These are phyloP conservation scores for Nilaparvata lugens DNA, from an alignment of 1,140 invertebrate genomes.

Conservation along the genomic window DNA sequence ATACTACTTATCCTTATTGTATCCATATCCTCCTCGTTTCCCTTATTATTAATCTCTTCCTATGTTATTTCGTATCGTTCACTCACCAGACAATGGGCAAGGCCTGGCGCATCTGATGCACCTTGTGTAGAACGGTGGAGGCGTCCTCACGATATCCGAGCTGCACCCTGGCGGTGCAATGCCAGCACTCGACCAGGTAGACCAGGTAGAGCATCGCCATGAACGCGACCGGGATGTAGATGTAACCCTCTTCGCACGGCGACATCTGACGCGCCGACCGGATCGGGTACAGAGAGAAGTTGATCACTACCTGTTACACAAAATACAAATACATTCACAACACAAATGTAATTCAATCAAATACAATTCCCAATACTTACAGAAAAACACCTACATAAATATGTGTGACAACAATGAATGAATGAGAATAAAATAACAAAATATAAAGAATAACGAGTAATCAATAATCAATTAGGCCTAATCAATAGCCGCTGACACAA, in stretches of 20 bases:
- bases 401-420: too few relatives aligned
- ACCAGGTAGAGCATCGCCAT: conserved; percentile 71
- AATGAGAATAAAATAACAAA: too few relatives aligned
- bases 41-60: too few relatives aligned
- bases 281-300: conserved; percentile 50
- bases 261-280: conserved; percentile 53
- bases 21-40: too few relatives aligned
- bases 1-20: too few relatives aligned
- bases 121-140: conserved; percentile 53
- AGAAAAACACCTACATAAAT: too few relatives aligned
- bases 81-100: conserved; percentile 64
- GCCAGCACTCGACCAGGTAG: conserved; percentile 79
- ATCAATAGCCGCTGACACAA: too few relatives aligned
- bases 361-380: too few relatives aligned
- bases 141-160: conserved; percentile 53
- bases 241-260: conserved; percentile 76
- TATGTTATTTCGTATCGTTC: too few relatives aligned
- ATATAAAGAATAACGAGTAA: too few relatives aligned
- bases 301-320: conserved; percentile 45
- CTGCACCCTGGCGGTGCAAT: conserved; percentile 58
- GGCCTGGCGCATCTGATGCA: conserved; percentile 57
- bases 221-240: conserved; percentile 76
- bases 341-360: too few relatives aligned
- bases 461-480: too few relatives aligned
- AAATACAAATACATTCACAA: not conserved